Evolutionary conservation across 1,140 invertebrate genomes (phyloP).

Genomic region (Thaumatotibia leucotreta): DNA sequence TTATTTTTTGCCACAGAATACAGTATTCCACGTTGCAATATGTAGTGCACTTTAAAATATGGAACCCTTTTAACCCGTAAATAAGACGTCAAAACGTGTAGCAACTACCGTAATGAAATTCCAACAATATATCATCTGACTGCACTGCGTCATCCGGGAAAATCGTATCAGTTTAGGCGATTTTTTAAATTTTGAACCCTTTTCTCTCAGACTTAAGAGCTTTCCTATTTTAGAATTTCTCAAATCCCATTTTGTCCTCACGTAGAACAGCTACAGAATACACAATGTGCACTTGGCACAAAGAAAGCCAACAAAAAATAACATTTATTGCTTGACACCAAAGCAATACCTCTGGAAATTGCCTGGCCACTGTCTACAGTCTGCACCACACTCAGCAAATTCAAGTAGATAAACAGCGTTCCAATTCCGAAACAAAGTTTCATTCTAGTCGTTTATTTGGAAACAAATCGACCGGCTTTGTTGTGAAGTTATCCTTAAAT

Average conservation of each 20-base stretch:
- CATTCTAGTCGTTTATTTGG: not conserved
- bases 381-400: not conserved
- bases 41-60: not conserved
- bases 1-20: too few relatives aligned
- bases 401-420: not conserved
- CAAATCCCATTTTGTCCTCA: not conserved
- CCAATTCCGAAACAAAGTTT: not conserved
- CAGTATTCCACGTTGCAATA: too few relatives aligned
- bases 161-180: not conserved
- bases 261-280: slow-evolving; percentile 1
- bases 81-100: not conserved
- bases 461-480: not conserved
- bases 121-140: slow-evolving; percentile 5
- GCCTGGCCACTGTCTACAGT: not conserved
- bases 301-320: not conserved
- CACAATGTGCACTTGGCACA: slow-evolving; percentile 3
- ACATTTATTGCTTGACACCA: not conserved
- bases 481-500: not conserved
- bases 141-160: slow-evolving; percentile 5
- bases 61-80: not conserved
- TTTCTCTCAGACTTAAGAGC: not conserved
- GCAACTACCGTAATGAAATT: not conserved
- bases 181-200: not conserved
- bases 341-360: not conserved
- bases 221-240: not conserved